Percentiles rank a stretch among this genome's conserved stretches.
Evolutionary conservation across 2,113 vertebrate genomes (phyloP).

Genomic region (Tetrax tetrax): DNA sequence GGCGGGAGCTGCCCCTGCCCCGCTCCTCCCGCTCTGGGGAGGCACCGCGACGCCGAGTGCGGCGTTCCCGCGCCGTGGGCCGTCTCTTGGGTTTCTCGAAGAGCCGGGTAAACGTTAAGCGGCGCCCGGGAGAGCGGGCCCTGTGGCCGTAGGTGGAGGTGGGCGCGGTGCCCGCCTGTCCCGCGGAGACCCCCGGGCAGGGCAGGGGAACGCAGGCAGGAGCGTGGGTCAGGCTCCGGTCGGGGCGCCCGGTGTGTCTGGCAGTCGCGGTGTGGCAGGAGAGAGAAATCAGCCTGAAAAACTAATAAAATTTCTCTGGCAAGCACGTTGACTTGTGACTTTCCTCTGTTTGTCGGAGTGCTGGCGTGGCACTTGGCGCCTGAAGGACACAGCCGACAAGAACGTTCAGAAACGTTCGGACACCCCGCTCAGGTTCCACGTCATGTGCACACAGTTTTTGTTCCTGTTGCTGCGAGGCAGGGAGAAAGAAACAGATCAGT

Average conservation of each 20-base stretch:
- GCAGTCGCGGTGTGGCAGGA: neutral
- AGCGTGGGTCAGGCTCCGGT: too few relatives aligned
- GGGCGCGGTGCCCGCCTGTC: neutral
- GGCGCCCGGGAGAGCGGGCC: neutral
- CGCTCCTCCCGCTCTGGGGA: too few relatives aligned
- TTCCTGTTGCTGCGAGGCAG: neutral
- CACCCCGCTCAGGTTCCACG: fast-evolving
- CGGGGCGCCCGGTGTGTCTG: neutral
- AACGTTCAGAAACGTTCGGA: fast-evolving
- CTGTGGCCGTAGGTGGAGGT: neutral
- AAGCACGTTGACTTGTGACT: neutral
- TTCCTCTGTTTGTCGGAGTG: neutral
- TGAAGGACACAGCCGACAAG: fast-evolving
- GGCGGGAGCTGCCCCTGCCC: neutral
- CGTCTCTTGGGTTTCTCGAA: neutral
- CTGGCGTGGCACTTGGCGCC: neutral
- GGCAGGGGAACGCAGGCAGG: too few relatives aligned
- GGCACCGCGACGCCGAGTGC: too few relatives aligned
- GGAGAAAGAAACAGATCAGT: neutral
- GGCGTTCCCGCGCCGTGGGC: neutral
- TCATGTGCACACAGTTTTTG: fast-evolving
- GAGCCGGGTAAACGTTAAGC: too few relatives aligned
- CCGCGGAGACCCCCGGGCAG: fast-evolving
- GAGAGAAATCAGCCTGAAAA: neutral
- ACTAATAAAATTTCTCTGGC: fast-evolving